phyloP scores from a whole-genome alignment of 2,888 invertebrate species.

The Hydrotaea diabolus region DNA sequence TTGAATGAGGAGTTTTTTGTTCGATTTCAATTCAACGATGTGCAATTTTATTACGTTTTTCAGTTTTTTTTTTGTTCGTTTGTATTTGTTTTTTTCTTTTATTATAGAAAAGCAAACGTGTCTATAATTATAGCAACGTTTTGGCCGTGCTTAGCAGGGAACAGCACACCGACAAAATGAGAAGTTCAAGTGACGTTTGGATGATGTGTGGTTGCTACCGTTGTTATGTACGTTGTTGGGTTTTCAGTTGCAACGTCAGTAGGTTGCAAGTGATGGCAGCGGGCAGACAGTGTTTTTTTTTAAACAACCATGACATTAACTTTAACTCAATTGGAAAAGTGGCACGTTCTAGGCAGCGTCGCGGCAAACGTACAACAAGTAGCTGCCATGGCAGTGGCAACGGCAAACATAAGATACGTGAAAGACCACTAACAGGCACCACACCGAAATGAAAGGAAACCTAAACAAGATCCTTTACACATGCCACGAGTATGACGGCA shows the following conservation, averaged over 20 bases:
- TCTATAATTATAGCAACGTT: constrained; percentile 37
- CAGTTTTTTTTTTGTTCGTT: too few relatives aligned
- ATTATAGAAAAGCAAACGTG: constrained; percentile 54
- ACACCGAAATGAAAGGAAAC: constrained; percentile 1
- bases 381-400: constrained; percentile 19
- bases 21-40: background rate
- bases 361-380: background rate
- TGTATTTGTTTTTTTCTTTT: background rate
- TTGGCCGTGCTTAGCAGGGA: background rate
- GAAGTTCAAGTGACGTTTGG: constrained; percentile 60
- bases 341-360: constrained; percentile 58
- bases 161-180: background rate
- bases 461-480: constrained; percentile 65
- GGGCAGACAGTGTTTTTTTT: background rate
- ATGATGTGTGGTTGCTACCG: constrained; percentile 49
- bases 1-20: background rate
- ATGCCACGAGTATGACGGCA: constrained; percentile 50
- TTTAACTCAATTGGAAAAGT: constrained; percentile 65
- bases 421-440: background rate
- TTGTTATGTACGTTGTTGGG: background rate
- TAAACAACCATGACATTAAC: constrained; percentile 64
- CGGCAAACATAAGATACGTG: constrained; percentile 28
- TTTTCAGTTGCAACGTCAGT: constrained; percentile 24
- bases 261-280: constrained; percentile 17
- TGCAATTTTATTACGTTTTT: background rate